Conservation (phyloP, 2,888 invertebrate species). For the Oligia latruncula region DNA sequence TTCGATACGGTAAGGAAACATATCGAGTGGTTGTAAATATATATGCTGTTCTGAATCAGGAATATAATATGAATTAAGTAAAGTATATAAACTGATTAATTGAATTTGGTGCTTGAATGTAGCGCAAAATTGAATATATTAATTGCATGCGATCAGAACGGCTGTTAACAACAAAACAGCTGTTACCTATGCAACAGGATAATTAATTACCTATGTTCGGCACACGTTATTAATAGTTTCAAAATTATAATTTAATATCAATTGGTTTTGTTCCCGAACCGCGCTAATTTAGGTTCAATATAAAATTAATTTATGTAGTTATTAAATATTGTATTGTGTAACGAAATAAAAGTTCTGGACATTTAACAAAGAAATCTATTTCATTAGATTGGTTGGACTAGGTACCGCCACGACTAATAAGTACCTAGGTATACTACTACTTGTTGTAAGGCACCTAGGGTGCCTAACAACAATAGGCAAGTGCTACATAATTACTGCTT, state of each 20-base stretch:
- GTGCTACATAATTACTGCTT: no score
- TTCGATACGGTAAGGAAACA: background rate
- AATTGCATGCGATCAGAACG: conserved; percentile 19
- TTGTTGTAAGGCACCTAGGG: background rate
- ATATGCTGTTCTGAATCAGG: background rate
- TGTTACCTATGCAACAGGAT: conserved; percentile 43
- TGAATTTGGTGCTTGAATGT: conserved; percentile 14
- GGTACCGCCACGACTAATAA: background rate
- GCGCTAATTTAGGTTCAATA: conserved; percentile 3
- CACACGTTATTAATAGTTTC: conserved; percentile 43
- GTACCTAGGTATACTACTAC: background rate
- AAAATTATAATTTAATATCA: conserved; percentile 51
- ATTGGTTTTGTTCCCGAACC: conserved; percentile 27
- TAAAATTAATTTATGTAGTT: background rate
- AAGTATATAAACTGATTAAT: conserved; percentile 25
- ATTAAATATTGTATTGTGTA: background rate
- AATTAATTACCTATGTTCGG: conserved; percentile 54
- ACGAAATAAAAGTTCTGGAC: background rate
- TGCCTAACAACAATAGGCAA: background rate
- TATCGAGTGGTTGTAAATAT: background rate
- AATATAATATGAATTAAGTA: no score
- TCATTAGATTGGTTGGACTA: background rate
- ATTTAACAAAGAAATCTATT: background rate
- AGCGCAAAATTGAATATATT: conserved; percentile 21
- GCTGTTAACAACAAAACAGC: conserved; percentile 44